Conservation (phyloP, 64 coral and sea anemone species). For the Exaiptasia diaphana region DNA sequence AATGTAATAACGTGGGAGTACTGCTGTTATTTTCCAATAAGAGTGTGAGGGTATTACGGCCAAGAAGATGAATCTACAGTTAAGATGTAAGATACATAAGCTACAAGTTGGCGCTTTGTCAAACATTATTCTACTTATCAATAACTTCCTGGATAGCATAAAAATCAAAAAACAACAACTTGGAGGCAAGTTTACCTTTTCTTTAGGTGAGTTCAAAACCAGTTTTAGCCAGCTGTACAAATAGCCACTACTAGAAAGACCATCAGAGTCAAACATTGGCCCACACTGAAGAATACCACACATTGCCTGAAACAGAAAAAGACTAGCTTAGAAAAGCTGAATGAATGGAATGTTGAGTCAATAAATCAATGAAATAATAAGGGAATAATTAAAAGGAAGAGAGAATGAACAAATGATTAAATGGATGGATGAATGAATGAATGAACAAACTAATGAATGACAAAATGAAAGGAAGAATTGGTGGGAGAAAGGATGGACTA, state of each 20-base stretch:
- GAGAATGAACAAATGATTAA: too few species aligned
- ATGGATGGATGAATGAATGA: too few species aligned
- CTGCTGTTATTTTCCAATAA: constrained; percentile 82
- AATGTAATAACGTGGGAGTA: constrained; percentile 72
- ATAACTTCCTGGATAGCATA: too few species aligned
- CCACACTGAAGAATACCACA: constrained; percentile 89
- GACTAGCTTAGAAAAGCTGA: too few species aligned
- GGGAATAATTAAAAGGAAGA: background rate
- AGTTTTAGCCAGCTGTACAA: constrained; percentile 85
- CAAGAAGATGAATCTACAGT: constrained; percentile 79
- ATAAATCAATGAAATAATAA: too few species aligned
- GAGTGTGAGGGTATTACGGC: constrained; percentile 71
- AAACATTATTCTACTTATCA: too few species aligned
- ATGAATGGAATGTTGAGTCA: background rate
- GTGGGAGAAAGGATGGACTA: too few species aligned
- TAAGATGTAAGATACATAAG: background rate
- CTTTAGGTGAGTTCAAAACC: constrained; percentile 81
- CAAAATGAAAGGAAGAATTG: background rate
- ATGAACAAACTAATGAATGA: background rate
- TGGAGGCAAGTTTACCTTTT: too few species aligned
- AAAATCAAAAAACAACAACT: too few species aligned
- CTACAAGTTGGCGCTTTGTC: background rate
- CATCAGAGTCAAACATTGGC: constrained; percentile 79
- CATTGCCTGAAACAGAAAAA: constrained; percentile 64
- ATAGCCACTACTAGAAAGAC: constrained; percentile 67